phyloP scores from a whole-genome alignment of 2,888 invertebrate species.

The Morinoia aosen region DNA sequence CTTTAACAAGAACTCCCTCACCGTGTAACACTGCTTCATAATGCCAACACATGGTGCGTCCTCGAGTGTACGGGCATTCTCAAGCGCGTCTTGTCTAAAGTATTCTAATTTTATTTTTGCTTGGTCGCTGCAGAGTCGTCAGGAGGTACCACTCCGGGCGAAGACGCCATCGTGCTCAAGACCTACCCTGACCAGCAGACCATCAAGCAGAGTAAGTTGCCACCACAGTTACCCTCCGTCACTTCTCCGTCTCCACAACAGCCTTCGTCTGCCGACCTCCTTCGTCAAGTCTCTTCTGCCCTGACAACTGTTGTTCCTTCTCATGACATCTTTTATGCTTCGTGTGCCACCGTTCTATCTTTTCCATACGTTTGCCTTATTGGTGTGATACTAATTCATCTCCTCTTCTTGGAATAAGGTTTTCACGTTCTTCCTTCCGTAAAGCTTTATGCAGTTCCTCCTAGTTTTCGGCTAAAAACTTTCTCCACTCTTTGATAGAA shows the following conservation, averaged over 20 bases:
- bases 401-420: neutral
- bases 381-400: neutral
- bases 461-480: neutral
- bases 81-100: neutral
- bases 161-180: slow-evolving; percentile 77
- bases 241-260: slow-evolving; percentile 31
- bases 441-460: neutral
- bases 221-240: slow-evolving; percentile 24
- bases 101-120: neutral
- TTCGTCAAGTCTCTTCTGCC: slow-evolving; percentile 6
- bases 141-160: neutral
- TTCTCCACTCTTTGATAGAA: neutral
- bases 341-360: neutral
- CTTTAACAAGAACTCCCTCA: neutral
- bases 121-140: neutral
- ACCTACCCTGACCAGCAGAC: slow-evolving; percentile 84
- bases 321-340: neutral
- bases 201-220: slow-evolving; percentile 86
- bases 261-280: slow-evolving; percentile 52
- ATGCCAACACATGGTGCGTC: neutral
- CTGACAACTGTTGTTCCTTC: neutral
- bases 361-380: neutral
- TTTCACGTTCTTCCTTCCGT: neutral
- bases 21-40: neutral
- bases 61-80: neutral